Conservation (phyloP, 2,113 vertebrate genomes). For the Anser brachyrhynchus region DNA sequence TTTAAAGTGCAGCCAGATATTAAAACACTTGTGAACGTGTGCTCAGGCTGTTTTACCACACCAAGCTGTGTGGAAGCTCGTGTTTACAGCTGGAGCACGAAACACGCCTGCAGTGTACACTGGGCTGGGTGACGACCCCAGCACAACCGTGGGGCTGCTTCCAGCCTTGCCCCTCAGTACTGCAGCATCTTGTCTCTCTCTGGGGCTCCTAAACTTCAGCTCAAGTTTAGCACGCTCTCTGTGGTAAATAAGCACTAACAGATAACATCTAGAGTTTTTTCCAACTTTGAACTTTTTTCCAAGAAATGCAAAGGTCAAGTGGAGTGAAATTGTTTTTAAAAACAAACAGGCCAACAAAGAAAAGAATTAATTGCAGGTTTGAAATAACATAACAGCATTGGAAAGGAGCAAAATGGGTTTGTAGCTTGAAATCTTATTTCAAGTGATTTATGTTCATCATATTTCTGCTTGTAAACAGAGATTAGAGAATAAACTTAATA, state of each 20-base stretch:
- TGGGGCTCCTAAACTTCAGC: background rate
- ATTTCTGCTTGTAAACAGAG: conserved; percentile 67
- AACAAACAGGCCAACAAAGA: conserved; percentile 8
- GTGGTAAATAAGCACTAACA: conserved; percentile 14
- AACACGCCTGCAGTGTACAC: background rate
- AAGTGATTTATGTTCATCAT: conserved; percentile 30
- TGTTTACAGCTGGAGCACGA: background rate
- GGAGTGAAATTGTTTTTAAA: conserved; percentile 40
- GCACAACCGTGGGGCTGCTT: background rate
- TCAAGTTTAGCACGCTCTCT: background rate
- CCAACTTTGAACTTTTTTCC: conserved; percentile 39
- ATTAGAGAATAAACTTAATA: conserved; percentile 59
- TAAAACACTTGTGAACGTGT: background rate
- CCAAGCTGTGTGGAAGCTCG: background rate
- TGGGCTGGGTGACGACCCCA: background rate
- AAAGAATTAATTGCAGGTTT: conserved; percentile 51
- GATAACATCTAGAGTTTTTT: conserved; percentile 38
- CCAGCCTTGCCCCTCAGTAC: background rate
- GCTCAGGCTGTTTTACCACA: background rate
- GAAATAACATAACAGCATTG: background rate
- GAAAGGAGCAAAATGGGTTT: conserved; percentile 13
- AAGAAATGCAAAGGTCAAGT: conserved; percentile 55
- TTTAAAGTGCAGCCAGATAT: background rate
- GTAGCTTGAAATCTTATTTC: conserved; percentile 38
- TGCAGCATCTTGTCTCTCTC: background rate